Percentiles rank a stretch among this genome's conserved stretches.
phyloP scores from a whole-genome alignment of 2,888 invertebrate genomes.

The Alentia gelatinosa region DNA sequence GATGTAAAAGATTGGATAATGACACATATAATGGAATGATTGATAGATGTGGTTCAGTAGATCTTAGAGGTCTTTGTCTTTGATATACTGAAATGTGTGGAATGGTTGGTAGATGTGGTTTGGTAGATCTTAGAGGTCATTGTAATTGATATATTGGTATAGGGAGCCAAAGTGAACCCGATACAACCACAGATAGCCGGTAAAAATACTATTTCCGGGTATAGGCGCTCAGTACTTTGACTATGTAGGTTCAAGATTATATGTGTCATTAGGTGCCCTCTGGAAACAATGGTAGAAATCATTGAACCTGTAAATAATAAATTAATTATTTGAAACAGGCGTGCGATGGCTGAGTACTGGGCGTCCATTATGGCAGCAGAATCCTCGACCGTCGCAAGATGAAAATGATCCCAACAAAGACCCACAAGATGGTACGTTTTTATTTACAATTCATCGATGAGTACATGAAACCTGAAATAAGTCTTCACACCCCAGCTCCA shows the following conservation, averaged over 20 bases:
- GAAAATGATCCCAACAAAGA: conserved; percentile 46
- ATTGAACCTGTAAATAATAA: neutral
- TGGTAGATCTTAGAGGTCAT: too few relatives aligned
- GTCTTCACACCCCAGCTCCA: neutral
- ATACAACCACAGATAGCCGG: neutral
- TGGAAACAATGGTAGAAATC: neutral
- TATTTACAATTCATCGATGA: neutral
- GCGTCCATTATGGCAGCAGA: neutral
- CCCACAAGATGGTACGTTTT: conserved; percentile 33
- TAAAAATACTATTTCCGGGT: neutral
- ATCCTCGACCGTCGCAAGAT: neutral
- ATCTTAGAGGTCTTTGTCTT: too few relatives aligned
- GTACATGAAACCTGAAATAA: neutral
- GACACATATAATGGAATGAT: too few relatives aligned
- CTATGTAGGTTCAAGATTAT: neutral
- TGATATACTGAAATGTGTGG: too few relatives aligned
- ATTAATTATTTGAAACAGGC: neutral
- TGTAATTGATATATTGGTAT: too few relatives aligned
- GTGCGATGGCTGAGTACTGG: neutral
- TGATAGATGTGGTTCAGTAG: too few relatives aligned
- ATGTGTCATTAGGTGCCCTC: neutral
- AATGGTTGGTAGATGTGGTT: too few relatives aligned
- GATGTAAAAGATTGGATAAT: too few relatives aligned
- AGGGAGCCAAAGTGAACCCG: neutral
- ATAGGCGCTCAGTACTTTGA: neutral